phyloP scores from a whole-genome alignment of 1,140 invertebrate genomes.

The Trinorchestia longiramus region DNA sequence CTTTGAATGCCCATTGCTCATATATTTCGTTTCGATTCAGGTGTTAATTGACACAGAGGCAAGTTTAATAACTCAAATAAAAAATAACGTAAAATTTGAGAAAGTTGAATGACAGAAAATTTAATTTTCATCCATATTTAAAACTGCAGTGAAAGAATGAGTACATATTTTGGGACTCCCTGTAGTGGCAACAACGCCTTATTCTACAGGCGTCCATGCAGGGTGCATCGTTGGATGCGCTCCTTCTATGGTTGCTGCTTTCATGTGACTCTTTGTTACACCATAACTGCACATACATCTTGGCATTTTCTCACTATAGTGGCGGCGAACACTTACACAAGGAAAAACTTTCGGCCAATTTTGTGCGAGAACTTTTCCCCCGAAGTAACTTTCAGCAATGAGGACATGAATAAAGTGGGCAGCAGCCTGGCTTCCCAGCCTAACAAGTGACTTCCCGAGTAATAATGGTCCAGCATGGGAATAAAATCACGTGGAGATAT shows the following conservation, averaged over 20 bases:
- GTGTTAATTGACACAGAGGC: too few relatives aligned
- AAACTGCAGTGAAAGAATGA: too few relatives aligned
- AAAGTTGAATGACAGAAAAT: too few relatives aligned
- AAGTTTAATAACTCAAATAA: too few relatives aligned
- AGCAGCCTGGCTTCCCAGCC: neutral
- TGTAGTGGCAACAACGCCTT: too few relatives aligned
- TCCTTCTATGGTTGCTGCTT: too few relatives aligned
- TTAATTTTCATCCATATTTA: too few relatives aligned
- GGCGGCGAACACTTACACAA: slow-evolving; percentile 1
- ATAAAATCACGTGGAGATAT: neutral
- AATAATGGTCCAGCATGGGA: neutral
- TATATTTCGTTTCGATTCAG: too few relatives aligned
- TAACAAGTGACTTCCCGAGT: slow-evolving; percentile 8
- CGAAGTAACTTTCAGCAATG: neutral
- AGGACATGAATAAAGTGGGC: neutral
- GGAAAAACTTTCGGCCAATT: neutral
- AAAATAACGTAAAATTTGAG: too few relatives aligned
- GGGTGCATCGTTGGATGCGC: neutral
- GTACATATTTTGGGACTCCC: too few relatives aligned
- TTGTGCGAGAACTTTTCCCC: neutral
- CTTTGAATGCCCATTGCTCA: too few relatives aligned
- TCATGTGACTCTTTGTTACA: neutral
- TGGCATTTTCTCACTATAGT: neutral
- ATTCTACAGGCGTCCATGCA: neutral
- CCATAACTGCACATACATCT: neutral